Evolutionary conservation across 2,888 invertebrate species (phyloP).

Genomic region (Lithophane socia): DNA sequence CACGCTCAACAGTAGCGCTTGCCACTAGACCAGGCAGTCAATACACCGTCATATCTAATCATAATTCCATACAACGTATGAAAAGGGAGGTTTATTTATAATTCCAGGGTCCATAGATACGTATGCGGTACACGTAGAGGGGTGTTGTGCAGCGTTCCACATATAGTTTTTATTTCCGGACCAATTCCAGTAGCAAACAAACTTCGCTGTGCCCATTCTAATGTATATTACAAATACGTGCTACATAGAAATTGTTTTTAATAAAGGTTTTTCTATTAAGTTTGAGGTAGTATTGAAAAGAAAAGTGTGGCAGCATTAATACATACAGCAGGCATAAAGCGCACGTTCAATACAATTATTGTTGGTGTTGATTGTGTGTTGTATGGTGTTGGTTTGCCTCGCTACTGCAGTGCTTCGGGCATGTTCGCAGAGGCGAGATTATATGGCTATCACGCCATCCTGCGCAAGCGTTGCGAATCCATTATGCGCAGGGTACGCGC

Average conservation of each 20-base stretch:
- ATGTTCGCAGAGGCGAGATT: too few relatives aligned
- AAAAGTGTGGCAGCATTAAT: not conserved
- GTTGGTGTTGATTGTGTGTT: too few relatives aligned
- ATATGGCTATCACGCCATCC: too few relatives aligned
- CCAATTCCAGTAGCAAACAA: conserved; percentile 74
- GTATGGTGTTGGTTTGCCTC: too few relatives aligned
- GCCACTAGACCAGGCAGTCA: not conserved
- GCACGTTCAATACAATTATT: too few relatives aligned
- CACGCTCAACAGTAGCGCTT: too few relatives aligned
- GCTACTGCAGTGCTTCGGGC: too few relatives aligned
- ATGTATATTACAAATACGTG: conserved; percentile 66
- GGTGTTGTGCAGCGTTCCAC: conserved; percentile 76
- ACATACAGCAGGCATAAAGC: too few relatives aligned
- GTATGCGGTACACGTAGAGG: conserved; percentile 78
- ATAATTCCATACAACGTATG: conserved; percentile 19
- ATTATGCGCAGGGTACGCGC: too few relatives aligned
- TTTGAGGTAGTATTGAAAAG: conserved; percentile 35
- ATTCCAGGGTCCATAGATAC: not conserved
- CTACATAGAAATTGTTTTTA: conserved; percentile 47
- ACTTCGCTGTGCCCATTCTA: conserved; percentile 68
- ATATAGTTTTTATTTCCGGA: conserved; percentile 81
- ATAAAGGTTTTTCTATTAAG: conserved; percentile 50
- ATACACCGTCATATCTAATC: conserved; percentile 9
- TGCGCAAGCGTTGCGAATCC: too few relatives aligned
- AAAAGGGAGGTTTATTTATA: conserved; percentile 20